A percentile compares a stretch with the other conserved stretches of the same genome.
phyloP scores from a whole-genome alignment of 1,140 invertebrate genomes.

The Drosophila pseudoananassae region DNA sequence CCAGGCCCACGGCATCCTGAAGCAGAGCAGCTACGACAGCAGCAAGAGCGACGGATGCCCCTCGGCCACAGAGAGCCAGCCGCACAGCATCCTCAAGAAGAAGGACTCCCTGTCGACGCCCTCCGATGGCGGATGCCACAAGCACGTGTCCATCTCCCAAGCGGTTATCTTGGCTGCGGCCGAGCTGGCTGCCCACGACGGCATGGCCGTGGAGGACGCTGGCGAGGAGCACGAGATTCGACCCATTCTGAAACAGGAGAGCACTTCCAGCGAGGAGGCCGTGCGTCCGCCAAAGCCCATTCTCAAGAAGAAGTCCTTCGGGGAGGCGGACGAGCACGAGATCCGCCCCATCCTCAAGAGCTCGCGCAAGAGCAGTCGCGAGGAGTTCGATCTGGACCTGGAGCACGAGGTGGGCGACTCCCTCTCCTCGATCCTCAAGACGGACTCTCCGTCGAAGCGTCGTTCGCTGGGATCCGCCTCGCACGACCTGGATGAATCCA shows the following conservation, averaged over 20 bases:
- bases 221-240: slow-evolving; percentile 86
- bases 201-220: slow-evolving; percentile 60
- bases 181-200: slow-evolving; percentile 68
- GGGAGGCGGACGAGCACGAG: slow-evolving; percentile 90
- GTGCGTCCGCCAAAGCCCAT: slow-evolving; percentile 89
- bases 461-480: slow-evolving; percentile 54
- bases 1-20: slow-evolving; percentile 87
- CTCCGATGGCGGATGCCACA: slow-evolving; percentile 84
- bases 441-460: slow-evolving; percentile 78
- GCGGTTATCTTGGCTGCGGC: slow-evolving; percentile 88
- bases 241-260: slow-evolving; percentile 89
- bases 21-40: slow-evolving; percentile 87
- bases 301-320: slow-evolving; percentile 92
- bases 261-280: slow-evolving; percentile 66
- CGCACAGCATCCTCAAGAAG: slow-evolving; percentile 91
- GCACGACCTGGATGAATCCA: slow-evolving; percentile 19
- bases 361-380: slow-evolving; percentile 87
- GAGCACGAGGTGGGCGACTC: slow-evolving; percentile 39
- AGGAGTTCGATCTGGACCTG: slow-evolving; percentile 70
- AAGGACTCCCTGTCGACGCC: slow-evolving; percentile 87
- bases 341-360: slow-evolving; percentile 91
- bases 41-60: slow-evolving; percentile 85
- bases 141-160: slow-evolving; percentile 89
- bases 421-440: slow-evolving; percentile 71
- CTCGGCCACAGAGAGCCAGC: slow-evolving; percentile 87